phyloP scores from a whole-genome alignment of 2,797 vertebrate genomes.

The Argyrosomus regius region DNA sequence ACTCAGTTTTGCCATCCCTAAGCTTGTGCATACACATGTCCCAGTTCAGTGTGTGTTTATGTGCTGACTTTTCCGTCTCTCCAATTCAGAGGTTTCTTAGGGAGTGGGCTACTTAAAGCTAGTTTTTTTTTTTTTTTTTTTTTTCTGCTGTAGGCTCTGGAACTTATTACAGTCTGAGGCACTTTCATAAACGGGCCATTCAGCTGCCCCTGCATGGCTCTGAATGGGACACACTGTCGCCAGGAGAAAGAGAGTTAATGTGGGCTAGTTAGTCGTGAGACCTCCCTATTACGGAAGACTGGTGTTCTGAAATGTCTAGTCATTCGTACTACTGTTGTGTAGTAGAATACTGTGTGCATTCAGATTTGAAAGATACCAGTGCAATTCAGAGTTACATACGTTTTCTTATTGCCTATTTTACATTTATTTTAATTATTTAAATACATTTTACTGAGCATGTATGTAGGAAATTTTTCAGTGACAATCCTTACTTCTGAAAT shows the following conservation, averaged over 20 bases:
- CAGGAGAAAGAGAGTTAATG: conserved; percentile 79
- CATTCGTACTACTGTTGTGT: conserved; percentile 40
- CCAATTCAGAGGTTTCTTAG: conserved; percentile 77
- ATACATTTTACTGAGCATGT: conserved; percentile 9
- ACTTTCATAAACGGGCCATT: conserved; percentile 87
- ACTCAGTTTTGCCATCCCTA: conserved; percentile 71
- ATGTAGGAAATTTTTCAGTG: neutral
- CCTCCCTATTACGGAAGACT: conserved; percentile 63
- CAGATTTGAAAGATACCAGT: conserved; percentile 3
- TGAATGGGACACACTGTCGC: conserved; percentile 85
- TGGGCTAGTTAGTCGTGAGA: conserved; percentile 74
- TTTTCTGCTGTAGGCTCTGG: conserved; percentile 77
- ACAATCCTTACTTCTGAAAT: neutral
- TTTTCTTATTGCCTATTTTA: conserved; percentile 1
- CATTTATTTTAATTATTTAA: neutral
- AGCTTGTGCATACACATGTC: conserved; percentile 53
- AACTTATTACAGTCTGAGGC: conserved; percentile 85
- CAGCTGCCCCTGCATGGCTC: conserved; percentile 74
- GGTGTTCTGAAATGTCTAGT: conserved; percentile 50
- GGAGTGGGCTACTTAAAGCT: conserved; percentile 76
- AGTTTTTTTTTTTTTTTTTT: conserved; percentile 56
- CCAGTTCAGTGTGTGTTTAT: conserved; percentile 72
- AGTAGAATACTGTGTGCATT: conserved; percentile 22
- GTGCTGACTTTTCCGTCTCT: conserved; percentile 83
- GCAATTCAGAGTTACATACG: neutral